Evolutionary conservation across 2,113 vertebrate species (phyloP), one percentile per base, ranked within the genome.

Genomic region (Acrocephalus kingi): DNA sequence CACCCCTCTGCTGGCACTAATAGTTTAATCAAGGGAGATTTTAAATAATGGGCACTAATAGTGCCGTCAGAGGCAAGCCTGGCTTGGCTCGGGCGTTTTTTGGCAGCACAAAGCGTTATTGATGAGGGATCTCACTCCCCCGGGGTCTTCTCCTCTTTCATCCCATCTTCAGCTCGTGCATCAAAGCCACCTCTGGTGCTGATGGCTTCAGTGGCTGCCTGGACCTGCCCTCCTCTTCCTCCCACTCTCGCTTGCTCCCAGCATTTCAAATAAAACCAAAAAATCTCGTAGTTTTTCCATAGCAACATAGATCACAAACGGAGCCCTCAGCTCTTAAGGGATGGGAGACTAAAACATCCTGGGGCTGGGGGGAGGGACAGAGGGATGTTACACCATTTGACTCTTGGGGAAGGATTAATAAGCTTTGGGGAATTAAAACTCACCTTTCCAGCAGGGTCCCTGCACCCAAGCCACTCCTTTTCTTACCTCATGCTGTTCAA

Each of bases 21-120:
- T 79, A 79, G 84, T 88, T 95, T 94, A 94, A 94, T 94, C 94
- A 97, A 84, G 80, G 89, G 93, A 91, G 79, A 80, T 93, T 92
- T 95, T 92, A 86, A 95, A 93, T 94, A 95, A 84, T 52, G 77
- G 80, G 82, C 93, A 96, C 45, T 84, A 92, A 90, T 49, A 78
- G 61, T 43, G 56, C 69, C 7, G 4, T 83, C 81, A 83, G 76
- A 89, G 83, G 80, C 86, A 72, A 75, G 74, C 35, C 64, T 82
- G 90, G 43, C 31, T 67, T 56, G 55, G 78, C 74, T 89, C 1
- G 0, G 21, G 30, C 4, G 31, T 4, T 63, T 71, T 79, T 76
- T 90, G 61, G 73, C 77, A 90, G 78, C 90, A 86, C 48, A 63
- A 67, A 86, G 39, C 17, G 3, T 84, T 81, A 91, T 30, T 77